Evolutionary conservation across 2,888 invertebrate genomes (phyloP), one percentile per base, ranked within the genome.

Genomic region (Fragum fragum): DNA sequence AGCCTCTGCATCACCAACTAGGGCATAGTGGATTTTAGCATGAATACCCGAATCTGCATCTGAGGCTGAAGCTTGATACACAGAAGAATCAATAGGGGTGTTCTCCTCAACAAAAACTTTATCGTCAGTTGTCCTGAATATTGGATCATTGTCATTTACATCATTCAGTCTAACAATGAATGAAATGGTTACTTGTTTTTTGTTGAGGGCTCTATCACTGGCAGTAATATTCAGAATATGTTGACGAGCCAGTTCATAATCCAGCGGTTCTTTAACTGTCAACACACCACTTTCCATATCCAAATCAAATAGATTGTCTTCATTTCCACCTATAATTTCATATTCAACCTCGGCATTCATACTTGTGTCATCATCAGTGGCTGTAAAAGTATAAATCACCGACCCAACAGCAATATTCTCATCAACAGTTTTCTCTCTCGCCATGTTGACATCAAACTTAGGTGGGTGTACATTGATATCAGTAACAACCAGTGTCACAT

Each of bases 281-380:
- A 99, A 96, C 0, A 96, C 96, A 0, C 99, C 99, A 0, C 96
- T 96, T 23, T 96, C 95, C 0, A 97, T 94, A 93, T 98, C 96
- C 11, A 99, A 97, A 68, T 96, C 95, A 93, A 99, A 99, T 89
- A 97, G 96, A 89, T 96, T 96, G 2, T 96, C 96, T 83, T 97
- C 96, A 92, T 98, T 98, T 21, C 98, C 98, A 14, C 74, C 82
- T 1, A 87, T 80, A 23, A 92, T 91, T 32, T 73, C 77, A 94
- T 98, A 99, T 14, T 97, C 95, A 0, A 99, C 95, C 95, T 98
- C 97, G 6, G 98, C 98, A 93, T 99, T 99, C 0, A 98, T 97
- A 0, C 98, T 98, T 96, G 95, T 0, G 92, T 99, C 99, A 80
- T 96, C 96, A 93, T 99, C 99, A 0, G 96, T 96, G 3, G 98